These are phyloP conservation scores for Mus caroli DNA, from an alignment of 2,797 vertebrate species.

Conservation along the genomic window DNA sequence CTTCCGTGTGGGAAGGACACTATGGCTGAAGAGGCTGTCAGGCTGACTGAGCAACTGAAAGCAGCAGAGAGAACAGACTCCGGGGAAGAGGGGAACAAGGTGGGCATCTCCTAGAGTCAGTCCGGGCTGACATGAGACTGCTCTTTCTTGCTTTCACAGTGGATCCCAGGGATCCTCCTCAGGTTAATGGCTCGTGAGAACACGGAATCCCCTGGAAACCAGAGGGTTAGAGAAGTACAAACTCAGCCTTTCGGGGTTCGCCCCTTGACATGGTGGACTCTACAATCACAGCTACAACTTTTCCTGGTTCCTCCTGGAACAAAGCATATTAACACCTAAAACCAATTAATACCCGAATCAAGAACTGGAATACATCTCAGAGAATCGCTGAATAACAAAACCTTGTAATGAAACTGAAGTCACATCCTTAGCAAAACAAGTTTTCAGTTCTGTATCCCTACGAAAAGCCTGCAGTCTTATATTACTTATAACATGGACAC, in stretches of 20 bases:
- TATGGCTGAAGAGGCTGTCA: neutral
- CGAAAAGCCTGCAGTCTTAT: neutral
- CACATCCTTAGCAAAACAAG: conserved; percentile 6
- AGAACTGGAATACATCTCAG: conserved; percentile 37
- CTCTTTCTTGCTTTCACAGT: neutral
- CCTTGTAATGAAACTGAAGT: conserved; percentile 19
- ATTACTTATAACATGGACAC: conserved; percentile 39
- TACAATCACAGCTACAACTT: conserved; percentile 1
- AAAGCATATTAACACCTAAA: neutral
- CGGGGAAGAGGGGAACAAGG: neutral
- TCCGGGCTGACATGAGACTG: neutral
- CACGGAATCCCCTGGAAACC: neutral
- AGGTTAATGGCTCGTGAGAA: neutral
- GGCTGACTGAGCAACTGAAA: conserved; percentile 29
- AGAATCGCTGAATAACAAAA: conserved; percentile 2
- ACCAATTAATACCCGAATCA: neutral
- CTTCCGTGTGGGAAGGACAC: neutral
- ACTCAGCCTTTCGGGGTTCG: neutral
- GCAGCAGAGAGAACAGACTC: neutral
- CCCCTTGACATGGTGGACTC: neutral
- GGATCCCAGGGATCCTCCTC: neutral
- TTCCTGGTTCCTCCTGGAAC: neutral
- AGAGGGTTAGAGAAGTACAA: neutral
- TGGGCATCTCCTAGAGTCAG: neutral
- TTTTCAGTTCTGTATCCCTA: conserved; percentile 5